phyloP scores from a whole-genome alignment of 2,888 invertebrate genomes.

The Neoaliturus tenellus region DNA sequence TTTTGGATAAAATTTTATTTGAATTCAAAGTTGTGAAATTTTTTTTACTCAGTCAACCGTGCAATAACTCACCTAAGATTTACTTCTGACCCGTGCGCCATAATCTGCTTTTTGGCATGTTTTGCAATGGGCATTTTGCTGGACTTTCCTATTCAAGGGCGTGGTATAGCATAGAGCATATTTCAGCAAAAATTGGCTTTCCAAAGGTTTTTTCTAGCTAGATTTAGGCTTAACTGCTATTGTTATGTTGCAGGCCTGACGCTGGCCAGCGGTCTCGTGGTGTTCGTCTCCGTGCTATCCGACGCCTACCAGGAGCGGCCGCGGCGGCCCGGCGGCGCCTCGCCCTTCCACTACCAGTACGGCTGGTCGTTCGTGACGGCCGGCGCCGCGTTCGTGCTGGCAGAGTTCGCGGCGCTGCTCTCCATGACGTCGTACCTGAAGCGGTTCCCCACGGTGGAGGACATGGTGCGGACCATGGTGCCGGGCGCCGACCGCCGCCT shows the following conservation, averaged over 20 bases:
- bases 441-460: constrained; percentile 77
- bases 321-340: constrained; percentile 65
- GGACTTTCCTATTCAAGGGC: too few relatives aligned
- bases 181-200: too few relatives aligned
- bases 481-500: constrained; percentile 78
- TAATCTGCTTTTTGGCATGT: too few relatives aligned
- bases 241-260: constrained; percentile 75
- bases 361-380: constrained; percentile 80
- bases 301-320: constrained; percentile 76
- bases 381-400: constrained; percentile 74
- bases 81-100: too few relatives aligned
- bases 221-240: too few relatives aligned
- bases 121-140: too few relatives aligned
- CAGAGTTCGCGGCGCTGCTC: constrained; percentile 74
- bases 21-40: too few relatives aligned
- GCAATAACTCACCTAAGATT: too few relatives aligned
- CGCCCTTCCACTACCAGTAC: constrained; percentile 74
- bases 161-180: too few relatives aligned
- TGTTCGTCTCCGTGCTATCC: constrained; percentile 78
- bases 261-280: constrained; percentile 77
- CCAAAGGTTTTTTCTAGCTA: too few relatives aligned
- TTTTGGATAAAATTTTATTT: too few relatives aligned
- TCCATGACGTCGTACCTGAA: constrained; percentile 78
- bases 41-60: too few relatives aligned
- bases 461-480: constrained; percentile 78